Evolutionary conservation across 2,113 vertebrate genomes (phyloP).

Genomic region (Hylia prasina): DNA sequence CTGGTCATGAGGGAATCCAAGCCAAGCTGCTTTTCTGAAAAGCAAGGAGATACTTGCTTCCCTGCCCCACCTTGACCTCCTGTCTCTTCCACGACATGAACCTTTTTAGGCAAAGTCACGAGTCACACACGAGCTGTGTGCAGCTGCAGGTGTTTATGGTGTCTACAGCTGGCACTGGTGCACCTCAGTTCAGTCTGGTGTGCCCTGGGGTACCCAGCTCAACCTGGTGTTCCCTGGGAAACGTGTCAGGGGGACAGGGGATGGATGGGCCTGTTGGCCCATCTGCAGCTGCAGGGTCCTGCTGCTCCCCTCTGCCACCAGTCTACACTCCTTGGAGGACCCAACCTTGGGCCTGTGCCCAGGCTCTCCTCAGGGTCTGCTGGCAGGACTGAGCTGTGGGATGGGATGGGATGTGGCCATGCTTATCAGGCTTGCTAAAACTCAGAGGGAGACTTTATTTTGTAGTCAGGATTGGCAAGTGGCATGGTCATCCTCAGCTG

Average conservation of each 20-base stretch:
- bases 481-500: not conserved
- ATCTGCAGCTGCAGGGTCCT: not conserved
- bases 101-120: not conserved
- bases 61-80: not conserved
- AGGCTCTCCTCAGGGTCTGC: not conserved
- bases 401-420: not conserved
- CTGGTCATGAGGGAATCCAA: not conserved
- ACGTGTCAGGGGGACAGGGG: fast-evolving
- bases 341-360: not conserved
- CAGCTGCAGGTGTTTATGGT: not conserved
- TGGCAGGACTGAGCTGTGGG: not conserved
- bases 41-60: not conserved
- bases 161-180: not conserved
- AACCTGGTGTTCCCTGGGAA: not conserved
- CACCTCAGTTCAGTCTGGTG: fast-evolving
- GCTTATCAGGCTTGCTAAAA: not conserved
- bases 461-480: not conserved
- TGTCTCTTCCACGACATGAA: not conserved
- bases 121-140: not conserved
- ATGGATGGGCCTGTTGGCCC: fast-evolving
- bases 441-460: not conserved
- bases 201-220: not conserved
- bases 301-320: not conserved
- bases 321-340: not conserved
- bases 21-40: not conserved